Base-by-base conservation (phyloP, 1,140 invertebrate species). In the Phthorimaea operculella region DNA sequence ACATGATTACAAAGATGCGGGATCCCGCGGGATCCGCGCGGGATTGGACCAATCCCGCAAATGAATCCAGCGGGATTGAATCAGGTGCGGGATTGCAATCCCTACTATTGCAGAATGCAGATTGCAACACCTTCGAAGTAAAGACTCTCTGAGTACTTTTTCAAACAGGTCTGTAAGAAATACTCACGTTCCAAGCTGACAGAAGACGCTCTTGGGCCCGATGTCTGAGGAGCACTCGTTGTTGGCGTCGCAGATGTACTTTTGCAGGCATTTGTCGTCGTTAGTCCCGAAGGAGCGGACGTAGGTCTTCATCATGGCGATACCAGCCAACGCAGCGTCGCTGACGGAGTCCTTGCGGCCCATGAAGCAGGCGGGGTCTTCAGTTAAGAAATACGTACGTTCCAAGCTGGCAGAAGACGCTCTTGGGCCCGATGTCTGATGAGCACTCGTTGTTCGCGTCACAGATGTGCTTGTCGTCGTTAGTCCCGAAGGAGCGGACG, bases 181-280 rank as follows among this genome's bases (percentile, higher is more conserved):
- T 59, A 92, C 94, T 93, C 87, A 97, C 95, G 94, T 93, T 92
- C 94, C 94, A 63, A 97, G 86, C 86, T 96, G 94, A 70, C 95
- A 96, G 89, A 96, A 95, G 52, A 96, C 90, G 66, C 93, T 92
- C 62, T 92, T 93, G 58, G 91, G 90, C 63, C 93, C 93, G 52
- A 94, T 91, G 69, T 95, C 94, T 9, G 88, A 87, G 12, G 92
- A 88, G 76, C 95, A 97, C 74, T 96, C 94, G 16, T 89, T 91
- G 73, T 94, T 96, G 2, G 95, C 95, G 69, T 96, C 93, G 73
- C 96, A 97, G 47, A 97, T 88, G 86, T 90, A 93, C 77, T 89
- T 94, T 87, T 91, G 90, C 72, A 92, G 90, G 75, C 94, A 95
- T 58, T 87, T 94, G 64, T 94, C 93, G 66, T 96, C 92, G 14